phyloP scores from a whole-genome alignment of 1,140 invertebrate species.

The Proales similis region DNA sequence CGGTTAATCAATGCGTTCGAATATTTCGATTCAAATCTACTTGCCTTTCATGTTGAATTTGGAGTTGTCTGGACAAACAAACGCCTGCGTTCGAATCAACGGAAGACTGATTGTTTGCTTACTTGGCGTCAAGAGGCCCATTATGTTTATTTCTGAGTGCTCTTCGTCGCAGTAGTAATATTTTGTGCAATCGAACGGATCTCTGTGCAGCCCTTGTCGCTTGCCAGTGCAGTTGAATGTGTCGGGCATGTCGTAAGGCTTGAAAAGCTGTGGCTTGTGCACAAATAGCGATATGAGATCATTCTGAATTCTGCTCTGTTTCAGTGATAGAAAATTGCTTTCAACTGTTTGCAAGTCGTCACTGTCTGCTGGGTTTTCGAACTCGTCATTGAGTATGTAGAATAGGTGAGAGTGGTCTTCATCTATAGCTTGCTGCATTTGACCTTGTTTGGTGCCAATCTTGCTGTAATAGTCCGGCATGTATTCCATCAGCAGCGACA shows the following conservation, averaged over 20 bases:
- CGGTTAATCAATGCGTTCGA: no score
- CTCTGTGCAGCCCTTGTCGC: slow-evolving; percentile 17
- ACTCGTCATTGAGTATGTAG: slow-evolving; percentile 23
- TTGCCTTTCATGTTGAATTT: slow-evolving; percentile 13
- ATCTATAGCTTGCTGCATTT: no score
- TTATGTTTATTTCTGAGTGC: no score
- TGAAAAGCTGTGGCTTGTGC: slow-evolving; percentile 24
- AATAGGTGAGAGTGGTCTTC: slow-evolving; percentile 1
- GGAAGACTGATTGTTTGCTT: no score
- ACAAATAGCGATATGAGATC: slow-evolving; percentile 14
- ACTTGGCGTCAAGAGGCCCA: neutral
- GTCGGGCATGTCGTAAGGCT: neutral
- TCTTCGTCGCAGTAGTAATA: slow-evolving; percentile 36
- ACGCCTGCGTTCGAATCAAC: slow-evolving; percentile 1
- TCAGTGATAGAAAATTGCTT: slow-evolving; percentile 24
- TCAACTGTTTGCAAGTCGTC: neutral
- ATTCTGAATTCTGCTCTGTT: slow-evolving; percentile 19
- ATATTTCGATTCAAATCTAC: no score
- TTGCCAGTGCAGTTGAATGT: slow-evolving; percentile 13
- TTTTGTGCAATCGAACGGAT: slow-evolving; percentile 32
- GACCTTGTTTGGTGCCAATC: no score
- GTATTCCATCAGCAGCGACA: slow-evolving; percentile 33
- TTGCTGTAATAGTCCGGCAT: slow-evolving; percentile 28
- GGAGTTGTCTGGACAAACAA: slow-evolving; percentile 1
- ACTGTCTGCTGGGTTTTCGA: neutral